Evolutionary conservation across 2,888 invertebrate species (phyloP).

Genomic region (Busseola fusca): DNA sequence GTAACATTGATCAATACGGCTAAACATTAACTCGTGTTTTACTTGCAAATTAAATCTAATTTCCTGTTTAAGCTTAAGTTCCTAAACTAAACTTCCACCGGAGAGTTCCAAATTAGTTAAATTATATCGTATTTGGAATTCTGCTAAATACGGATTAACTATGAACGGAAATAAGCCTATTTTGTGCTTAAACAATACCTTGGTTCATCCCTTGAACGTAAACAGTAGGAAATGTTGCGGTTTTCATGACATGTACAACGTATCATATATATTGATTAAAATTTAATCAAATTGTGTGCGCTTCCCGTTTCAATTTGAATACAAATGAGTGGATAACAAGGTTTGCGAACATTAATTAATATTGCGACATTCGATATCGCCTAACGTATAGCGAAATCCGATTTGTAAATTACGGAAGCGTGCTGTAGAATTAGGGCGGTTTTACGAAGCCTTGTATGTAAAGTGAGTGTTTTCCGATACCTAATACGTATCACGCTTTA

Average conservation of each 20-base stretch:
- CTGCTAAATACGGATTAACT: slow-evolving; percentile 37
- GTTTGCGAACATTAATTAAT: slow-evolving; percentile 74
- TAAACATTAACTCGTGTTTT: slow-evolving; percentile 7
- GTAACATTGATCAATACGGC: neutral
- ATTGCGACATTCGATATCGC: slow-evolving; percentile 64
- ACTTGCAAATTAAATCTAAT: slow-evolving; percentile 36
- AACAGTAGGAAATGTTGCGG: slow-evolving; percentile 32
- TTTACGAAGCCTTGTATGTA: slow-evolving; percentile 22
- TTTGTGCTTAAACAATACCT: slow-evolving; percentile 28
- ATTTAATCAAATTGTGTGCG: slow-evolving; percentile 75
- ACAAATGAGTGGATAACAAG: slow-evolving; percentile 74
- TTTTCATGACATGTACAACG: slow-evolving; percentile 25
- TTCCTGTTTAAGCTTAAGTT: slow-evolving; percentile 32
- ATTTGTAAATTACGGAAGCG: slow-evolving; percentile 54
- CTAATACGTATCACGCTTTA: neutral
- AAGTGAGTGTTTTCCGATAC: neutral
- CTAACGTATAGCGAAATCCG: slow-evolving; percentile 47
- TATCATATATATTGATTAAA: slow-evolving; percentile 64
- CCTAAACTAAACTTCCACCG: slow-evolving; percentile 13
- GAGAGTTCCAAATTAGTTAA: slow-evolving; percentile 39
- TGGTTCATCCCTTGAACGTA: slow-evolving; percentile 10
- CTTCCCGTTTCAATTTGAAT: slow-evolving; percentile 79
- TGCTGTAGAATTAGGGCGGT: slow-evolving; percentile 38
- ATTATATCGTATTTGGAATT: slow-evolving; percentile 24
- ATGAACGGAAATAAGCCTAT: slow-evolving; percentile 31